Percentiles rank a stretch among this genome's conserved stretches.
These are phyloP conservation scores for Lutjanus erythropterus DNA, from an alignment of 2,113 vertebrate species.

Conservation along the genomic window DNA sequence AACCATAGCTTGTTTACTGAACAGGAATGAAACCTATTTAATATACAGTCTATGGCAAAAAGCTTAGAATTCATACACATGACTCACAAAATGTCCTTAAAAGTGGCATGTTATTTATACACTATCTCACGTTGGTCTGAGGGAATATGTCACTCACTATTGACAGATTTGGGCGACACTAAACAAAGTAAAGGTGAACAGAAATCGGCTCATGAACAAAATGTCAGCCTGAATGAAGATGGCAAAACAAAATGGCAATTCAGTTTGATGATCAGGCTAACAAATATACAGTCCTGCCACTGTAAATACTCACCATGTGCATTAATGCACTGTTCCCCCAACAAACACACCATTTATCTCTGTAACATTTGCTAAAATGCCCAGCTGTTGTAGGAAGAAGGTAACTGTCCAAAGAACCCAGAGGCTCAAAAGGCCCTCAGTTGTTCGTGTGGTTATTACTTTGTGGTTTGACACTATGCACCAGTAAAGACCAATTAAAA, in stretches of 20 bases:
- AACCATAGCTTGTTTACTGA: no score
- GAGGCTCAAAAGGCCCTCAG: no score
- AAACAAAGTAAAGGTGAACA: background rate
- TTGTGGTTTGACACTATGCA: background rate
- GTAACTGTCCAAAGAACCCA: background rate
- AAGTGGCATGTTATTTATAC: no score
- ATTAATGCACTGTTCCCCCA: background rate
- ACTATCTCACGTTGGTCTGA: no score
- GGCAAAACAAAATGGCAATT: background rate
- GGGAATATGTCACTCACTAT: background rate
- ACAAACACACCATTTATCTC: background rate
- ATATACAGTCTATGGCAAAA: no score
- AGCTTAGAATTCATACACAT: no score
- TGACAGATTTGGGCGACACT: background rate
- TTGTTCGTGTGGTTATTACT: background rate
- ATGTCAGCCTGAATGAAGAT: background rate
- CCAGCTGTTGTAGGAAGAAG: background rate
- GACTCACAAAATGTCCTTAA: no score
- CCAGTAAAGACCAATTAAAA: constrained; percentile 13
- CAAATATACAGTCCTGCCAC: background rate
- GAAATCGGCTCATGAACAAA: background rate
- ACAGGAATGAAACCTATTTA: no score
- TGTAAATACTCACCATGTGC: background rate
- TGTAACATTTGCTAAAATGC: background rate
- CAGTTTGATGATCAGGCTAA: background rate